Evolutionary conservation across 2,797 vertebrate species (phyloP).

Genomic region (Valencia hispanica): DNA sequence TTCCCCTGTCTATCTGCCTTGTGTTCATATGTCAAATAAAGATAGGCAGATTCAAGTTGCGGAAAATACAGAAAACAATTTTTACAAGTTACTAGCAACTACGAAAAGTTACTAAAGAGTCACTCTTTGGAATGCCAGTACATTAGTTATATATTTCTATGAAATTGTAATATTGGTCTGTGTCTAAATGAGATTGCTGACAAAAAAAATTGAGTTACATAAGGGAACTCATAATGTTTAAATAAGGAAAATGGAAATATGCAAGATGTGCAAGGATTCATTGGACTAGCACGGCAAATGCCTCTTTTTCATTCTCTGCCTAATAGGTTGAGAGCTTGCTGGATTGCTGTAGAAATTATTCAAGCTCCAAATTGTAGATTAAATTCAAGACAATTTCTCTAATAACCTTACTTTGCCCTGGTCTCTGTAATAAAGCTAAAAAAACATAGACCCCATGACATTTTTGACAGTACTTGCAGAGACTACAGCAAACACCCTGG

Average conservation of each 20-base stretch:
- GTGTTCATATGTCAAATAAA: background rate
- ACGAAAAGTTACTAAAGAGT: background rate
- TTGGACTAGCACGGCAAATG: background rate
- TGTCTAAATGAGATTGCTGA: background rate
- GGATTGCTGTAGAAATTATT: constrained; percentile 14
- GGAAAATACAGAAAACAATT: background rate
- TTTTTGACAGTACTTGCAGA: constrained; percentile 63
- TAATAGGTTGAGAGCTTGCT: background rate
- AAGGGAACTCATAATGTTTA: background rate
- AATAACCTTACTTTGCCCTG: constrained; percentile 62
- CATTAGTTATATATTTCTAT: background rate
- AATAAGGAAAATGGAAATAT: background rate
- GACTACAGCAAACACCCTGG: constrained; percentile 51
- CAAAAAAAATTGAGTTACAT: background rate
- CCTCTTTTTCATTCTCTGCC: background rate
- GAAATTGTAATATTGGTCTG: background rate
- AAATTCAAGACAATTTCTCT: constrained; percentile 20
- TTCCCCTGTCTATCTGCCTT: background rate
- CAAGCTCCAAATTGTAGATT: constrained; percentile 4
- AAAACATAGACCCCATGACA: constrained; percentile 56
- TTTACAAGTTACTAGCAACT: background rate
- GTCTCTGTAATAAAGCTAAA: constrained; percentile 46
- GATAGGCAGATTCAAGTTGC: background rate
- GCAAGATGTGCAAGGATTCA: background rate
- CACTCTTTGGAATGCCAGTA: background rate